phyloP scores from a whole-genome alignment of 2,888 invertebrate genomes.

The Maniola hyperantus region DNA sequence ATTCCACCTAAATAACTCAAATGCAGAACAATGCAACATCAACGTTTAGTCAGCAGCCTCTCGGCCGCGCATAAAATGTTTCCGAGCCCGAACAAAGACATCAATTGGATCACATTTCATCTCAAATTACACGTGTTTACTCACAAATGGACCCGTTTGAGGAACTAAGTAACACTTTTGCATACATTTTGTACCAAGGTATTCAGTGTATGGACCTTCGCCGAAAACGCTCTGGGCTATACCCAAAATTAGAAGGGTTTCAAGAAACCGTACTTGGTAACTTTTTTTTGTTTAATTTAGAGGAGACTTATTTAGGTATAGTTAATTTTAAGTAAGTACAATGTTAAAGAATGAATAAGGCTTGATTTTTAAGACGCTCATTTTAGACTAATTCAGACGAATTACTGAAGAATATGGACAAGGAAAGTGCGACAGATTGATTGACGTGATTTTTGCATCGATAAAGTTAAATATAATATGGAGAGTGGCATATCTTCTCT shows the following conservation, averaged over 20 bases:
- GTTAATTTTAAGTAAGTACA: background rate
- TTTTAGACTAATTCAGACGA: no score
- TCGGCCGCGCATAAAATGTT: conserved; percentile 65
- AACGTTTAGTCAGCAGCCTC: conserved; percentile 68
- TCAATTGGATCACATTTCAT: conserved; percentile 79
- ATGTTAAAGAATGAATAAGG: background rate
- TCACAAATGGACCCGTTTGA: conserved; percentile 52
- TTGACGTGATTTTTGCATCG: no score
- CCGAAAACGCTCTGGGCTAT: conserved; percentile 35
- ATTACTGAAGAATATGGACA: no score
- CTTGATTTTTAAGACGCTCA: background rate
- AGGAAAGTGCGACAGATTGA: no score
- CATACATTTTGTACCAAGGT: conserved; percentile 36
- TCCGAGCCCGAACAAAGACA: conserved; percentile 75
- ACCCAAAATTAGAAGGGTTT: conserved; percentile 31
- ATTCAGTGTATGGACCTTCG: conserved; percentile 44
- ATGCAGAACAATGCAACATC: conserved; percentile 60
- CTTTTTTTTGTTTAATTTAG: conserved; percentile 8
- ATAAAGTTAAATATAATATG: no score
- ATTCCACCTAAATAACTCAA: conserved; percentile 21
- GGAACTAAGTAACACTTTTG: conserved; percentile 30
- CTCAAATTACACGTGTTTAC: conserved; percentile 73
- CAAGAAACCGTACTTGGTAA: conserved; percentile 18
- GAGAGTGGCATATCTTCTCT: no score
- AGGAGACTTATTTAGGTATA: background rate